phyloP scores from a whole-genome alignment of 2,797 vertebrate species.

The Periparus ater region DNA sequence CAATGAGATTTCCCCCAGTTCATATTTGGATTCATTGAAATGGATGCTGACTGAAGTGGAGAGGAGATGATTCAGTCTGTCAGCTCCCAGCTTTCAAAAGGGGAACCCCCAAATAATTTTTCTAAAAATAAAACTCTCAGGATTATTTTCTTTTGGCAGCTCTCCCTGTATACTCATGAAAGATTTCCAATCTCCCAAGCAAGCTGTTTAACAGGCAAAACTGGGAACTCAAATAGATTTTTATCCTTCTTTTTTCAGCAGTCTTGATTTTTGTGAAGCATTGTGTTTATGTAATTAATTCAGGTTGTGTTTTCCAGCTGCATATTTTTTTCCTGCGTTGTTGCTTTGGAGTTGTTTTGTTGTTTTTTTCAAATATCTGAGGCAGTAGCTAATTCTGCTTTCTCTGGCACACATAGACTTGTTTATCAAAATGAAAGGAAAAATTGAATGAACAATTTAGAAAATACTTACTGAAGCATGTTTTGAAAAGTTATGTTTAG shows the following conservation, averaged over 20 bases:
- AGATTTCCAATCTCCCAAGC: neutral
- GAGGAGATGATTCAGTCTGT: neutral
- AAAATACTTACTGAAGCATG: conserved; percentile 8
- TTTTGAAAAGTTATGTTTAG: conserved; percentile 30
- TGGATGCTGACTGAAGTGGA: neutral
- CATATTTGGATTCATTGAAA: neutral
- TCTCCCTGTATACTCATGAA: neutral
- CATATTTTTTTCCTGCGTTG: neutral
- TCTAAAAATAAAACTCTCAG: neutral
- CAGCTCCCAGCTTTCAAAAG: neutral
- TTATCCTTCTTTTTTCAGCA: neutral
- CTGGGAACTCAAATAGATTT: neutral
- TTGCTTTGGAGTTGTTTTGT: neutral
- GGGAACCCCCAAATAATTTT: neutral
- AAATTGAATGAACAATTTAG: conserved; percentile 14
- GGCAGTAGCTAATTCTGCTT: neutral
- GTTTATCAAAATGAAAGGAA: neutral
- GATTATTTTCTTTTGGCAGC: neutral
- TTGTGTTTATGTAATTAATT: neutral
- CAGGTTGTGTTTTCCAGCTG: neutral
- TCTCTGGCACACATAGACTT: neutral
- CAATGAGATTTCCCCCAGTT: neutral
- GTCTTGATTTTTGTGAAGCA: neutral
- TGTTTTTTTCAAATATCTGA: neutral
- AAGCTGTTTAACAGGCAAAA: neutral